Conservation (phyloP, 2,888 invertebrate species). For the Apocheima hispidaria region DNA sequence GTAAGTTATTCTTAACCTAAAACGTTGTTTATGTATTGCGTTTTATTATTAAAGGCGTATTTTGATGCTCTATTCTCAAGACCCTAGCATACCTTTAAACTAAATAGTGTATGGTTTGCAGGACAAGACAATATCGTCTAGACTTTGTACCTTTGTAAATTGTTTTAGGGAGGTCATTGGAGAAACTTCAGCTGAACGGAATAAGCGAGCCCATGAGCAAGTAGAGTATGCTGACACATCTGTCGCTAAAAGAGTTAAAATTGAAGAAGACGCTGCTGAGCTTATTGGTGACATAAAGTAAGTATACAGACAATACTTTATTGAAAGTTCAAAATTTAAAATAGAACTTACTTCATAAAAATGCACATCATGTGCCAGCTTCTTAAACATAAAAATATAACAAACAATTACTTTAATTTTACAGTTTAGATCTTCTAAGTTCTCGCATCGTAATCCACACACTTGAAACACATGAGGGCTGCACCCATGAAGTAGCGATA, state of each 20-base stretch:
- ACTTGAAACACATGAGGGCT: slow-evolving; percentile 96
- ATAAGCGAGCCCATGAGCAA: slow-evolving; percentile 72
- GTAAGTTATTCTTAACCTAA: slow-evolving; percentile 69
- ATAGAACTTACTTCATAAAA: background rate
- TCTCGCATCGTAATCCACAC: slow-evolving; percentile 95
- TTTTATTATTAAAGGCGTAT: background rate
- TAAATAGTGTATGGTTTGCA: background rate
- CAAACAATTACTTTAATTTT: slow-evolving; percentile 39
- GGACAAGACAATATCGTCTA: background rate
- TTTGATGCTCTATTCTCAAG: background rate
- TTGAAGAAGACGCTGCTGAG: slow-evolving; percentile 67
- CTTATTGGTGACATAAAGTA: slow-evolving; percentile 75
- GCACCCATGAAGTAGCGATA: slow-evolving; percentile 98
- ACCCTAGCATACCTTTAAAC: background rate
- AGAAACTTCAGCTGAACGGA: slow-evolving; percentile 49
- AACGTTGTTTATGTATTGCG: slow-evolving; percentile 36
- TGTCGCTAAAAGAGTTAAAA: slow-evolving; percentile 63
- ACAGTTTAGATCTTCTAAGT: slow-evolving; percentile 90
- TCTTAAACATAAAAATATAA: background rate
- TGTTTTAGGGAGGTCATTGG: slow-evolving; percentile 48
- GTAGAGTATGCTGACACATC: slow-evolving; percentile 68
- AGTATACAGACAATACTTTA: slow-evolving; percentile 33
- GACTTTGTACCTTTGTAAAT: background rate
- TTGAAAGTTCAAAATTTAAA: background rate
- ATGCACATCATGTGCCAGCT: too few relatives aligned